Evolutionary conservation across 2,797 vertebrate genomes (phyloP).

Genomic region (Anabas testudineus): DNA sequence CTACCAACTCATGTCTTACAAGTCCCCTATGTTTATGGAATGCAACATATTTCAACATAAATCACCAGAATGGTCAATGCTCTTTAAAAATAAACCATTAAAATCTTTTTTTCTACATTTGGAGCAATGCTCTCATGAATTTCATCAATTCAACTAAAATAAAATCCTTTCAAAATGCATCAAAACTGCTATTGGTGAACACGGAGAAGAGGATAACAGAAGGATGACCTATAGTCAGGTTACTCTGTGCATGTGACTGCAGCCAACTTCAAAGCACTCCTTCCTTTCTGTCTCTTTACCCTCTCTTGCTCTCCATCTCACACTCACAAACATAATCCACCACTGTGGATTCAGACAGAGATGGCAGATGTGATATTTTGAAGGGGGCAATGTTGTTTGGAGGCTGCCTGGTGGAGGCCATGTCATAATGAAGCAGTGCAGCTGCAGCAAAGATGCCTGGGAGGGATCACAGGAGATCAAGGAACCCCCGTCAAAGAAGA

Average conservation of each 20-base stretch:
- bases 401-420: constrained; percentile 62
- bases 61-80: no score
- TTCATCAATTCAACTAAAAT: neutral
- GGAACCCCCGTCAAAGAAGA: constrained; percentile 68
- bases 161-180: constrained; percentile 1
- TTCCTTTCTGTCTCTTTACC: constrained; percentile 16
- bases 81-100: no score
- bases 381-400: constrained; percentile 58
- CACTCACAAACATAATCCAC: constrained; percentile 50
- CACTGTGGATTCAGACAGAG: constrained; percentile 47
- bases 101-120: no score
- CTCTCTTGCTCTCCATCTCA: constrained; percentile 31
- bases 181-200: neutral
- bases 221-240: constrained; percentile 10
- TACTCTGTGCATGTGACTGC: constrained; percentile 1
- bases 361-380: constrained; percentile 65
- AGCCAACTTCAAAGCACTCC: constrained; percentile 23
- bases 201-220: constrained; percentile 3
- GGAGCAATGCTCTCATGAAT: neutral
- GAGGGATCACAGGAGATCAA: constrained; percentile 80
- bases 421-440: constrained; percentile 76
- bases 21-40: no score
- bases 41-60: no score
- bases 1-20: no score
- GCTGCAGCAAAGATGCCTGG: constrained; percentile 64